phyloP scores from a whole-genome alignment of 2,888 invertebrate species.

The Xestoiulus laeticollis region DNA sequence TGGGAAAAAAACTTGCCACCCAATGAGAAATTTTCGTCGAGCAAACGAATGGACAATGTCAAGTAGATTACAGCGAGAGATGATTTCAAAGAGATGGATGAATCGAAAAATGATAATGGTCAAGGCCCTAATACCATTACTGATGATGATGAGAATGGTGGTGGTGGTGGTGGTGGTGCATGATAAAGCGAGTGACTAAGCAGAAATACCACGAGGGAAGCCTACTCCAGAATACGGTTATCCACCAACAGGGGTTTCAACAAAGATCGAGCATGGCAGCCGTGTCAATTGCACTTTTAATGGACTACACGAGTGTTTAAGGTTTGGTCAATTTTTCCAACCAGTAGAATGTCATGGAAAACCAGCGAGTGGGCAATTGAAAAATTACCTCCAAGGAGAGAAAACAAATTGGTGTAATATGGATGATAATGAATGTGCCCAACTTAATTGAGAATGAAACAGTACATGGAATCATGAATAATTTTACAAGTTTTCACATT shows the following conservation, averaged over 20 bases:
- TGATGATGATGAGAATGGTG: neutral
- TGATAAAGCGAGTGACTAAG: conserved; percentile 26
- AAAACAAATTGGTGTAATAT: neutral
- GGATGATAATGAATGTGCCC: neutral
- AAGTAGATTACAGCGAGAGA: neutral
- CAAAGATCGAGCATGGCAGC: conserved; percentile 4
- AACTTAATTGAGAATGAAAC: too few relatives aligned
- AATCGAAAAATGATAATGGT: conserved; percentile 44
- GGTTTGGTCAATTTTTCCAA: neutral
- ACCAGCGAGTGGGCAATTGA: conserved; percentile 5
- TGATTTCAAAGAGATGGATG: conserved; percentile 47
- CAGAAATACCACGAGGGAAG: neutral
- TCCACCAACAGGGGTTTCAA: neutral
- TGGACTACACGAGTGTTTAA: conserved; percentile 17
- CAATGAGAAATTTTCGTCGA: neutral
- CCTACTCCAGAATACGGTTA: neutral
- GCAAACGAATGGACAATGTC: conserved; percentile 26
- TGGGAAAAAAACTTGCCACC: neutral
- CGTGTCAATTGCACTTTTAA: conserved; percentile 26
- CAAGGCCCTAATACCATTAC: conserved; percentile 28
- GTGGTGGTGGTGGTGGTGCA: neutral
- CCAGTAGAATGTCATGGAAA: neutral
- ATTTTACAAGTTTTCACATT: too few relatives aligned
- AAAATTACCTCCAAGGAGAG: neutral
- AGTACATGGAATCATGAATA: too few relatives aligned